Evolutionary conservation across 2,888 invertebrate genomes (phyloP), one percentile per base, ranked within the genome.

Genomic region (Norana najaformis): DNA sequence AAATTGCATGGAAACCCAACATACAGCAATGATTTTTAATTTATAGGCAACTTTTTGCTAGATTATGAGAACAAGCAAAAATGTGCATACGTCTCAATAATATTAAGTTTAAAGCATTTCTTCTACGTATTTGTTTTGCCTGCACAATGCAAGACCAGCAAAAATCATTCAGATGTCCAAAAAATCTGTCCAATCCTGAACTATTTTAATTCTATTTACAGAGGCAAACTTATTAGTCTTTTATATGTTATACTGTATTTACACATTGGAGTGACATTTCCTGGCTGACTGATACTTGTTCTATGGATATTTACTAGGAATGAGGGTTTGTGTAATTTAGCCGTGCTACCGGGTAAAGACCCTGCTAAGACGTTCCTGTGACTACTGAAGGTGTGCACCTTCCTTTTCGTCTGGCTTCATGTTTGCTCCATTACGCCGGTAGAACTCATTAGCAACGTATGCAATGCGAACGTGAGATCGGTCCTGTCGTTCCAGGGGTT

Each of bases 401-500:
- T 89, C 89, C 69, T 41, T 30, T 37, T 82, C 82, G 34, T 41
- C 47, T 34, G 90, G 69, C 30, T 89, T 38, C 0, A 90, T 69
- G 83, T 88, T 88, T 37, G 93, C 93, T 89, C 93, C 94, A 92
- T 94, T 94, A 82, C 94, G 92, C 90, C 94, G 91, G 91, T 93
- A 95, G 90, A 95, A 95, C 90, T 95, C 94, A 11, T 93, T 91
- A 90, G 93, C 92, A 11, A 95, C 94, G 90, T 92, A 92, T 5
- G 93, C 94, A 82, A 95, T 93, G 38, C 94, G 92, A 30, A 94
- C 94, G 92, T 95, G 94, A 41, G 93, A 92, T 90, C 94, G 92
- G 89, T 94, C 94, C 37, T 93, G 93, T 37, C 93, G 92, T 90
- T 95, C 95, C 14, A 92, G 88, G 41, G 92, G 91, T 88, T 92